Evolutionary conservation across 2,113 vertebrate species (phyloP).

Genomic region (Dendropsophus ebraccatus): DNA sequence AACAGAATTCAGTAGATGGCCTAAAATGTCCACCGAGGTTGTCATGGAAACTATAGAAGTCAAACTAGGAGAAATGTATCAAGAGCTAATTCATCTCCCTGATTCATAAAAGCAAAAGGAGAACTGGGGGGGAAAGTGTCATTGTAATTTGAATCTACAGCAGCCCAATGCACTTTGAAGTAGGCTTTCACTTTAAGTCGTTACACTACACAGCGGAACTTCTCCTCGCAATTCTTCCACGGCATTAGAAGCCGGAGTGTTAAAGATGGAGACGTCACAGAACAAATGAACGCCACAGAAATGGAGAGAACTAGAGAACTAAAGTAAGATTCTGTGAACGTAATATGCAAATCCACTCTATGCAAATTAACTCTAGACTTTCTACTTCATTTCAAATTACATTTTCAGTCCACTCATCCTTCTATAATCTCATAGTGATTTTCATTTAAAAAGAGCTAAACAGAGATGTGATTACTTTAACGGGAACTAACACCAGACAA

Average conservation of each 20-base stretch:
- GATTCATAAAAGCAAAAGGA: slow-evolving; percentile 40
- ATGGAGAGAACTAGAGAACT: background rate
- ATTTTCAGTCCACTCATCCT: slow-evolving; percentile 85
- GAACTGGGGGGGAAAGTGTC: slow-evolving; percentile 21
- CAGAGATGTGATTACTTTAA: slow-evolving; percentile 83
- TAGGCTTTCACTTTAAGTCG: slow-evolving; percentile 44
- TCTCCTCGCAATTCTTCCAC: slow-evolving; percentile 9
- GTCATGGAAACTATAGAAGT: slow-evolving; percentile 40
- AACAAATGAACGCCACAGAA: background rate
- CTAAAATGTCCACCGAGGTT: slow-evolving; percentile 36
- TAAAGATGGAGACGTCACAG: slow-evolving; percentile 21
- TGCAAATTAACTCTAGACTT: slow-evolving; percentile 80
- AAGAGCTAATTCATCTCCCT: slow-evolving; percentile 25
- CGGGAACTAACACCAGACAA: slow-evolving; percentile 83
- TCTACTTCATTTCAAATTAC: slow-evolving; percentile 79
- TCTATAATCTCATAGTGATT: slow-evolving; percentile 82
- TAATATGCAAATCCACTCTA: slow-evolving; percentile 78
- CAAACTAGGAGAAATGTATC: slow-evolving; percentile 44
- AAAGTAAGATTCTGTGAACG: slow-evolving; percentile 63
- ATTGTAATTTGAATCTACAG: slow-evolving; percentile 41
- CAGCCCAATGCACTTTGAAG: slow-evolving; percentile 43
- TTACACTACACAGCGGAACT: slow-evolving; percentile 24
- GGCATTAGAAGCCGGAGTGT: background rate
- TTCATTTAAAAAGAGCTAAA: slow-evolving; percentile 84
- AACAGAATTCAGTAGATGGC: slow-evolving; percentile 16